These are phyloP conservation scores for Stenotaenia linearis DNA, from an alignment of 2,888 invertebrate genomes.

Conservation along the genomic window DNA sequence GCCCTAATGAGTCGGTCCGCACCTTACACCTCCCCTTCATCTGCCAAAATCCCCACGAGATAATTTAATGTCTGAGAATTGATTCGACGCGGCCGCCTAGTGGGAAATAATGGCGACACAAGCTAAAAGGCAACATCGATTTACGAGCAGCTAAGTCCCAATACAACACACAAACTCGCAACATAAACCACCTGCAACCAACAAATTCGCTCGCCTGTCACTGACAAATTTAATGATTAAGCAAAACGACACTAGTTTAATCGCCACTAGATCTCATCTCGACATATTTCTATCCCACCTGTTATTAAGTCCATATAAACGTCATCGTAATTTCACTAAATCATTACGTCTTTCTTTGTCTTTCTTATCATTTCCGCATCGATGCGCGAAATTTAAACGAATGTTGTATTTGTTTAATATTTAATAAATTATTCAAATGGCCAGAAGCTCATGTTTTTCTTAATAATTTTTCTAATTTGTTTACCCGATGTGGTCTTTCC, in stretches of 20 bases:
- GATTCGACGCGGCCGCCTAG: slow-evolving; percentile 15
- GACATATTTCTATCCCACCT: neutral
- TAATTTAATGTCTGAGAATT: slow-evolving; percentile 10
- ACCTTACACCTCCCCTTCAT: slow-evolving; percentile 12
- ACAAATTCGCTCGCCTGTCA: neutral
- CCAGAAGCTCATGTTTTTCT: too few relatives aligned
- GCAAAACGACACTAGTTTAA: neutral
- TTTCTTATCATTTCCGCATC: too few relatives aligned
- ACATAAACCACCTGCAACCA: slow-evolving; percentile 13
- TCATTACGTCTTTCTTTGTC: neutral
- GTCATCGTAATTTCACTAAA: neutral
- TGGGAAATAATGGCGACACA: slow-evolving; percentile 19
- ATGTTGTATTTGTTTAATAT: too few relatives aligned
- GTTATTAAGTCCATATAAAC: neutral
- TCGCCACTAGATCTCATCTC: neutral
- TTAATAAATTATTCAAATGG: too few relatives aligned
- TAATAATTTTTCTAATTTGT: too few relatives aligned
- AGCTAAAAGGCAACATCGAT: slow-evolving; percentile 19
- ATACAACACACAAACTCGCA: slow-evolving; percentile 12
- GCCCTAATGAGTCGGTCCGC: slow-evolving; percentile 11
- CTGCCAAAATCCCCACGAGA: slow-evolving; percentile 19
- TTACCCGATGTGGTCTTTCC: too few relatives aligned
- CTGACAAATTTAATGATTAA: slow-evolving; percentile 12
- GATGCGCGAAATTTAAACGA: too few relatives aligned
- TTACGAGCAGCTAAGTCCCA: slow-evolving; percentile 19